A percentile compares a stretch with the other conserved stretches of the same genome.
Conservation (phyloP, 2,113 vertebrate species). For the Petrocephalus zakoni region DNA sequence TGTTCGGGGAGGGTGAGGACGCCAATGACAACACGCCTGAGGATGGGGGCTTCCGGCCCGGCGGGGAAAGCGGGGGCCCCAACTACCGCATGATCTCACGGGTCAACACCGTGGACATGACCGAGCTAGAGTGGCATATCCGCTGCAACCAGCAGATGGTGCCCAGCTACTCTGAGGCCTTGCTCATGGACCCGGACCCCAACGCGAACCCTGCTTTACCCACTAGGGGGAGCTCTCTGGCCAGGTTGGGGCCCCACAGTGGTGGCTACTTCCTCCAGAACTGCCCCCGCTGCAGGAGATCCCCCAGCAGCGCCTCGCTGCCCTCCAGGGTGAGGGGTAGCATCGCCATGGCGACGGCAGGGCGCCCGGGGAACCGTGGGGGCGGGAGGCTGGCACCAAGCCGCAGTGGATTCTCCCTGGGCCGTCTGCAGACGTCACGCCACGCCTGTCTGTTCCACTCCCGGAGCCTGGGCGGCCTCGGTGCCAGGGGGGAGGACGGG, state of each 20-base stretch:
- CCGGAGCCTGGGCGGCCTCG: constrained; percentile 56
- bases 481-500: constrained; percentile 29
- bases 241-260: constrained; percentile 28
- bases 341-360: constrained; percentile 37
- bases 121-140: constrained; percentile 73
- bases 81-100: constrained; percentile 49
- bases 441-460: constrained; percentile 55
- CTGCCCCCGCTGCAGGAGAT: constrained; percentile 62
- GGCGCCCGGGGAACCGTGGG: constrained; percentile 33
- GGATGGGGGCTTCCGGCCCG: constrained; percentile 35
- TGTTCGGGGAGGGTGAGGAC: constrained; percentile 60
- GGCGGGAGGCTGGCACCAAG: constrained; percentile 54
- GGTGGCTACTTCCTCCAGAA: constrained; percentile 61
- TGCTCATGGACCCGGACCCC: constrained; percentile 59
- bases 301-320: constrained; percentile 62
- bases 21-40: constrained; percentile 37
- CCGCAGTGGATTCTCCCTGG: constrained; percentile 65
- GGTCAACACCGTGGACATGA: constrained; percentile 68
- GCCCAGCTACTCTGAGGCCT: constrained; percentile 69
- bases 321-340: constrained; percentile 49
- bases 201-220: constrained; percentile 15
- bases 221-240: constrained; percentile 7
- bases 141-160: constrained; percentile 72
- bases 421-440: constrained; percentile 49
- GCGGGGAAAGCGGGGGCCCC: constrained; percentile 31